These are phyloP conservation scores for Anorthoa munda DNA, from an alignment of 2,888 invertebrate genomes.

Conservation along the genomic window DNA sequence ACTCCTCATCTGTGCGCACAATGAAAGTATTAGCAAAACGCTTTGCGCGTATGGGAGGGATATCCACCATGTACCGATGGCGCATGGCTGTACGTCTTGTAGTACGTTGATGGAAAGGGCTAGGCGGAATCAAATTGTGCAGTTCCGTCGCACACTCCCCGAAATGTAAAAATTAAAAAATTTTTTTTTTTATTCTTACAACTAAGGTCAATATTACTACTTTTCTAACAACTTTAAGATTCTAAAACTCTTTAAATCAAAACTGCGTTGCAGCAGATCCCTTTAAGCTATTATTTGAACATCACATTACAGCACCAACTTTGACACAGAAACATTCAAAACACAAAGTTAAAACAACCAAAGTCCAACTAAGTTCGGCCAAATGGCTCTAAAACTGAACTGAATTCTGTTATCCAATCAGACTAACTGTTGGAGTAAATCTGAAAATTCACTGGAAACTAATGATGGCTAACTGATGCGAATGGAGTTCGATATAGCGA, in stretches of 20 bases:
- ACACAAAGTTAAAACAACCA: constrained; percentile 42
- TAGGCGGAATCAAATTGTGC: too few species aligned
- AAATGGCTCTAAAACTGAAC: constrained; percentile 52
- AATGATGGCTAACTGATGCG: constrained; percentile 44
- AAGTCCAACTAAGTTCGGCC: constrained; percentile 52
- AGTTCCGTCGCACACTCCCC: too few species aligned
- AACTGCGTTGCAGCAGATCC: not conserved
- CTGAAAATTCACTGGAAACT: constrained; percentile 60
- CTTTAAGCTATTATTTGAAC: not conserved
- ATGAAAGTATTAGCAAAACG: too few species aligned
- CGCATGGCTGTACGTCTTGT: too few species aligned
- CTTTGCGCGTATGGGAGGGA: too few species aligned
- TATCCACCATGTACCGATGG: too few species aligned
- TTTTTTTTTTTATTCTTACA: too few species aligned
- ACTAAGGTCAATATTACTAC: too few species aligned
- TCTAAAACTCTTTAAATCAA: not conserved
- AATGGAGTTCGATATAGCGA: constrained; percentile 35
- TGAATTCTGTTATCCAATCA: constrained; percentile 54
- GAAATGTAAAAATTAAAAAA: too few species aligned
- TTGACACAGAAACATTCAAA: constrained; percentile 14
- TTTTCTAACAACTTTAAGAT: not conserved
- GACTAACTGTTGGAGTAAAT: constrained; percentile 51
- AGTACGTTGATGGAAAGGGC: too few species aligned
- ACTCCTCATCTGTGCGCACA: too few species aligned
- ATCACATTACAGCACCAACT: constrained; percentile 8